These are phyloP conservation scores for Hipparchia sbordonii DNA, from an alignment of 2,888 invertebrate genomes.

Conservation along the genomic window DNA sequence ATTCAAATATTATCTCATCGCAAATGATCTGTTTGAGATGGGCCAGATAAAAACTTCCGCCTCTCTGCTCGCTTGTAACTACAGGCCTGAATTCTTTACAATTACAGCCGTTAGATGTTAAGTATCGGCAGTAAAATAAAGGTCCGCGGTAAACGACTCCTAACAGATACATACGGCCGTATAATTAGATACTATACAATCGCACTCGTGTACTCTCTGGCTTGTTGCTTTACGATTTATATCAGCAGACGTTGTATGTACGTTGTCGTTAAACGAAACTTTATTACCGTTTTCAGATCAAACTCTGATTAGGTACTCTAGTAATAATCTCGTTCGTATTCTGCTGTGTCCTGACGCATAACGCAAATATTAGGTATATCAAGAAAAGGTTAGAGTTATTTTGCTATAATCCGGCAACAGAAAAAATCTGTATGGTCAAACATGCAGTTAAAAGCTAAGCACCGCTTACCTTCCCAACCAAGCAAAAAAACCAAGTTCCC, in stretches of 20 bases:
- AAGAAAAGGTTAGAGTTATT: too few species aligned
- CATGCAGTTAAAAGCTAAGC: too few species aligned
- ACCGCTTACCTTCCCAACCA: too few species aligned
- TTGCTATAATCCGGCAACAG: too few species aligned
- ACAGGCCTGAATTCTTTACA: slow-evolving; percentile 25
- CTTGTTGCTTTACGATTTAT: slow-evolving; percentile 18
- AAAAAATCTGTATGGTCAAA: too few species aligned
- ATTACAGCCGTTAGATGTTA: slow-evolving; percentile 22
- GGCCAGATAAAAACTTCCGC: slow-evolving; percentile 61
- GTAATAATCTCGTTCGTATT: too few species aligned
- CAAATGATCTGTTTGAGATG: slow-evolving; percentile 59
- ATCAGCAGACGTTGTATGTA: slow-evolving; percentile 6
- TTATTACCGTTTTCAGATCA: background rate
- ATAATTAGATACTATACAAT: slow-evolving; percentile 21
- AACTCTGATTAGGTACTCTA: background rate
- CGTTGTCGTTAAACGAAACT: slow-evolving; percentile 6
- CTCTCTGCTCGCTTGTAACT: slow-evolving; percentile 18
- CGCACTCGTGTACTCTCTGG: slow-evolving; percentile 6
- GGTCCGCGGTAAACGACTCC: slow-evolving; percentile 17
- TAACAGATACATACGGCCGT: slow-evolving; percentile 15
- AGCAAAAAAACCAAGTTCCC: too few species aligned
- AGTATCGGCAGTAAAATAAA: slow-evolving; percentile 35
- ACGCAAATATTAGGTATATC: too few species aligned
- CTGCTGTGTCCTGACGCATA: too few species aligned
- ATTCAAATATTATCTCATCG: slow-evolving; percentile 64